A percentile compares a stretch with the other conserved stretches of the same genome.
Evolutionary conservation across 2,113 vertebrate species (phyloP).

Genomic region (Enhydra lutris): DNA sequence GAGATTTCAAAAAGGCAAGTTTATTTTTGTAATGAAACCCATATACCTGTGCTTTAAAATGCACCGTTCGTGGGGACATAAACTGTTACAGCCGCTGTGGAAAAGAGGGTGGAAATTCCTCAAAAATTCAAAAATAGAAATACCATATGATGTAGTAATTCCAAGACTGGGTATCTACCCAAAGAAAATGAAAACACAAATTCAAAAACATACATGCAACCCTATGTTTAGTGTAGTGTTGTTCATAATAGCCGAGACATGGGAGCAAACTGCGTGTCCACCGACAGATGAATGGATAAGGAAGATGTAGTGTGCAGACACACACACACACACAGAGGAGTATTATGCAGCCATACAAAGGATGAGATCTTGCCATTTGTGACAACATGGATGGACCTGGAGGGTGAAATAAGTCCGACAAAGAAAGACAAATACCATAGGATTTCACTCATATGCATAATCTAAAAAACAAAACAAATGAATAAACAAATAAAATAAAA

Average conservation of each 20-base stretch:
- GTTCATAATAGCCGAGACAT: not conserved
- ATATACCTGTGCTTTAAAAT: not conserved
- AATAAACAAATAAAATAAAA: not conserved
- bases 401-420: not conserved
- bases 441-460: not conserved
- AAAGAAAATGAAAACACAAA: not conserved
- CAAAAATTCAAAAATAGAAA: not conserved
- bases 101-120: not conserved
- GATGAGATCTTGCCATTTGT: not conserved
- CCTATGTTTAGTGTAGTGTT: not conserved
- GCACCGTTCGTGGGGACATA: not conserved
- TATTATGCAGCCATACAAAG: not conserved
- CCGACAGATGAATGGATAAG: not conserved
- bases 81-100: not conserved
- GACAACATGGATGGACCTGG: not conserved
- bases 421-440: not conserved
- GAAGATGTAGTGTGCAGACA: not conserved
- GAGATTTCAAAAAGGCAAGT: conserved; percentile 23
- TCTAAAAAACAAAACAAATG: not conserved
- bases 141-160: not conserved
- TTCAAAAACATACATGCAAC: not conserved
- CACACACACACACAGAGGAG: not conserved
- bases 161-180: not conserved
- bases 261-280: not conserved
- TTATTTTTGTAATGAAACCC: not conserved